Base-by-base conservation (phyloP, 2,797 vertebrate genomes). In the Coendou prehensilis region DNA sequence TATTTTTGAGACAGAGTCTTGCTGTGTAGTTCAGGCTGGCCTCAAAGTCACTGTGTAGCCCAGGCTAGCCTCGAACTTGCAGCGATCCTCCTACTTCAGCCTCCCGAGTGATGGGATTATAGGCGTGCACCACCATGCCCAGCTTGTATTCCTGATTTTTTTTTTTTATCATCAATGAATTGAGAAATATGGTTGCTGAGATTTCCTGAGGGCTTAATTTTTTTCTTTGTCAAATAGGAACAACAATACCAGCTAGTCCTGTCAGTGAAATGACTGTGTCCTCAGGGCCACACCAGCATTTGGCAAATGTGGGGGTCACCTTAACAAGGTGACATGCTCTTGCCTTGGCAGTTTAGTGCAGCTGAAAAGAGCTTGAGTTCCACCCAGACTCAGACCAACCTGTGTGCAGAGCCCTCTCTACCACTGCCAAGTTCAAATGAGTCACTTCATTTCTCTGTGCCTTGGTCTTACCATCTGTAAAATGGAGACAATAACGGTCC, bases 391-490 rank as follows among this genome's bases (percentile, higher is more conserved):
- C 75, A 80, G 45, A 52, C 15, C n/a, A 57, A 14, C 14, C 10
- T 56, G 78, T 9, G 0, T 76, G 45, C 20, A 75, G 87, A 64
- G 33, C 14, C 52, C n/a, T 18, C 26, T 52, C 61, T 11, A 26
- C 33, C 33, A 28, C 9, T 82, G 5, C 75, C 22, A 23, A 79
- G 37, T 57, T 50, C 69, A 56, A 57, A 14, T 3, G 18, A 85
- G 50, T 47, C 18, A 6, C 13, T 96, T 95, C 37, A 30, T 64
- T 57, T 87, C 61, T 63, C 41, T 33, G 0, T 73, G 61, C 45
- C 71, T n/a, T n/a, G 81, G 73, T 57, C 57, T 84, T 82, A 80
- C 41, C 45, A n/a, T 83, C 64, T 90, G 28, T 92, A 76, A 88
- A 85, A 57, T 73, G 54, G 89, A 86, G 33, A 57, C 30, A 17